Evolutionary conservation across 2,797 vertebrate species (phyloP), one percentile per base, ranked within the genome.

Genomic region (Avahi laniger): DNA sequence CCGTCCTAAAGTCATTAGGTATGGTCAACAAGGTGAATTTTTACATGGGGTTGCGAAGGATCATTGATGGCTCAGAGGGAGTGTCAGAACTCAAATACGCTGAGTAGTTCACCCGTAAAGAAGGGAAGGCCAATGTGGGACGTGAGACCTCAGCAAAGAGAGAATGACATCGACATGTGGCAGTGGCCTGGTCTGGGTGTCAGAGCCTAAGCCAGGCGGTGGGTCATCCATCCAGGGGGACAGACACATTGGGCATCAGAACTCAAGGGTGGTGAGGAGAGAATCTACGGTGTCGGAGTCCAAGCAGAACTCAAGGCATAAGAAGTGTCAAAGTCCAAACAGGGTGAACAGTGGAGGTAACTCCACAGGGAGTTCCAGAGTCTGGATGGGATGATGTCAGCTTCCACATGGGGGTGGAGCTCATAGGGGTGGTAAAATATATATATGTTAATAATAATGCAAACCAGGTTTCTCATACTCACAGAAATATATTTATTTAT

Each of bases 101-200:
- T 41, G 1, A 80, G 52, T 9, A 57, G 35, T n/a, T 3, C 46
- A 73, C 41, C 13, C 14, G 15, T 1, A 0, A 78, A 43, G 14
- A 5, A 63, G 33, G 17, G 13, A 59, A 69, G 18, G 38, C 5
- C 33, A 46, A 4, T 9, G 4, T 86, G 8, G 33, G 17, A 11
- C 75, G 4, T 69, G 46, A 69, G 26, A 59, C 1, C 15, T 30
- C 15, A 35, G 13, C 0, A 7, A 82, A 86, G 26, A 91, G 7
- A 38, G 24, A 81, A 41, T 14, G 11, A 20, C 7, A 0, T 38
- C 7, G 17, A 24, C 41, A n/a, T 5, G 13, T 10, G 7, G 1
- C 52, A 22, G 30, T 54, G 11, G 11, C 30, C 63, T 73, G 22
- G 5, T 11, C 9, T 48, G 13, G 12, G 7, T 52, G 4, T 67